Conservation (phyloP, 2,888 invertebrate genomes). For the Pristionchus fissidentatus region DNA sequence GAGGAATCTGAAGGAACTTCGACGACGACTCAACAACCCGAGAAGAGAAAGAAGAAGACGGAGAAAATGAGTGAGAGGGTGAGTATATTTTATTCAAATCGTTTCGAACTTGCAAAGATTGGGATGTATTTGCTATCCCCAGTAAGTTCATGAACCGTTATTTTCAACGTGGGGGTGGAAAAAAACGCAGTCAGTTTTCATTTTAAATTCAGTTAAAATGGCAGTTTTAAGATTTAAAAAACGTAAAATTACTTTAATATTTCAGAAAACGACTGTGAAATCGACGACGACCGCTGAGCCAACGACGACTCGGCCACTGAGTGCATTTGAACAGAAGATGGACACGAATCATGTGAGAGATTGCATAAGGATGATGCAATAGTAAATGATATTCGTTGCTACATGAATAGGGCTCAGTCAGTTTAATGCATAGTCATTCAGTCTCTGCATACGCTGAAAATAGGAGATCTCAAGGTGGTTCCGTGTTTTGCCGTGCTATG, state of each 20-base stretch:
- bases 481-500: too few species aligned
- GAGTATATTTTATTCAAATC: too few species aligned
- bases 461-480: too few species aligned
- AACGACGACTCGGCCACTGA: background rate
- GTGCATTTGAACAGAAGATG: background rate
- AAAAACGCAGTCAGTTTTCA: background rate
- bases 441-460: too few species aligned
- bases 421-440: too few species aligned
- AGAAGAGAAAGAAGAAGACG: background rate
- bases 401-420: too few species aligned
- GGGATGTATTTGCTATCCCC: too few species aligned
- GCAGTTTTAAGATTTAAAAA: background rate
- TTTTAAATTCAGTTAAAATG: background rate
- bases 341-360: constrained; percentile 18
- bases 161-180: background rate
- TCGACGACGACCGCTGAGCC: background rate
- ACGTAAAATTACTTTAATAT: too few species aligned
- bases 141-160: too few species aligned
- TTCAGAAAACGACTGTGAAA: background rate
- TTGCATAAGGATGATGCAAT: background rate
- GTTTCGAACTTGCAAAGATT: too few species aligned
- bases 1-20: background rate
- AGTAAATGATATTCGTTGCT: background rate
- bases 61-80: background rate
- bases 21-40: background rate